These are phyloP conservation scores for Craniophora ligustri DNA, from an alignment of 2,888 invertebrate genomes.

Conservation along the genomic window DNA sequence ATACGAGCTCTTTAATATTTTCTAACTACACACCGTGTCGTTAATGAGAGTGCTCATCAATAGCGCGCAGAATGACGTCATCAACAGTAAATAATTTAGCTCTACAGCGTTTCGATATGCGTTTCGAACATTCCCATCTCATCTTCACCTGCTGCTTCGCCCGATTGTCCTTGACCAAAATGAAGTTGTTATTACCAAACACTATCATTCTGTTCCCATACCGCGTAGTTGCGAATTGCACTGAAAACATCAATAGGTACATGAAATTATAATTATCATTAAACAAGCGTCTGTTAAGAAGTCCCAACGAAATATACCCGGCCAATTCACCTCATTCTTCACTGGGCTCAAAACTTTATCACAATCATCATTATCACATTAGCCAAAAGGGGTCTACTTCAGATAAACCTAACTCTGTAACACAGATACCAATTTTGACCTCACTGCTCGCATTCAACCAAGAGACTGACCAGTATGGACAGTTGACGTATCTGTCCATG, in stretches of 20 bases:
- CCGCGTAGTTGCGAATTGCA: conserved; percentile 1
- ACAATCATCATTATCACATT: too few relatives aligned
- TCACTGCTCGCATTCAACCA: too few relatives aligned
- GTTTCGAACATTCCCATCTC: conserved; percentile 22
- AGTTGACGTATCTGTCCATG: too few relatives aligned
- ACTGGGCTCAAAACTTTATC: too few relatives aligned
- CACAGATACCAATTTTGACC: too few relatives aligned
- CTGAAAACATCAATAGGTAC: not conserved
- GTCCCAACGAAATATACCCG: too few relatives aligned
- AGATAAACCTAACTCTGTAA: too few relatives aligned
- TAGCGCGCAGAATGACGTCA: conserved; percentile 1
- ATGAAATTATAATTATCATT: not conserved
- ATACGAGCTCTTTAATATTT: not conserved
- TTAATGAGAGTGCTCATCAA: not conserved
- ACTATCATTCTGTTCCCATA: conserved; percentile 19
- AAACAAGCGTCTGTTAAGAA: too few relatives aligned
- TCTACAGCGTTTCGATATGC: conserved; percentile 10
- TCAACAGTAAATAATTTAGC: conserved; percentile 15
- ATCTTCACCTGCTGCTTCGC: not conserved
- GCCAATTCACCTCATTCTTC: too few relatives aligned
- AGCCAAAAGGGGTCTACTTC: too few relatives aligned
- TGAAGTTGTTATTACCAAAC: conserved; percentile 15
- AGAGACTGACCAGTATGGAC: too few relatives aligned
- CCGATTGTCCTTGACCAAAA: not conserved
- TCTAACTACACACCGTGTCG: not conserved